Conservation (phyloP, 1,140 invertebrate genomes). For the Drosophila guanche region DNA sequence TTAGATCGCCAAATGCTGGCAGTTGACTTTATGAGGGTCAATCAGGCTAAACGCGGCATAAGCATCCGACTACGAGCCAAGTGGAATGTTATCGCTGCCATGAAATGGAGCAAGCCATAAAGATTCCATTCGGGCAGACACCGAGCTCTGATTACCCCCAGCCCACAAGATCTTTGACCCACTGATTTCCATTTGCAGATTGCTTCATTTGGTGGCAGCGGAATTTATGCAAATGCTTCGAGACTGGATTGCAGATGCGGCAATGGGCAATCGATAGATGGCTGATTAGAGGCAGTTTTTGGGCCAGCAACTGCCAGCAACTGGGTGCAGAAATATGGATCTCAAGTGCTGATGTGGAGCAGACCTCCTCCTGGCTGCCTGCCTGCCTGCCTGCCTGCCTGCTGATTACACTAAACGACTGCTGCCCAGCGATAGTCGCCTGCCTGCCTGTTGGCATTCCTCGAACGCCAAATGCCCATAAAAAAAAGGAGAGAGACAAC, state of each 20-base stretch:
- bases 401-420: constrained; percentile 74
- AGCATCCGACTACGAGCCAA: background rate
- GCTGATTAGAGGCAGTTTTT: too few relatives aligned
- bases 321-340: background rate
- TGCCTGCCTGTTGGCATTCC: constrained; percentile 58
- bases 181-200: constrained; percentile 18
- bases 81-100: constrained; percentile 24
- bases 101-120: constrained; percentile 34
- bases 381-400: constrained; percentile 26
- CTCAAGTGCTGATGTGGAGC: constrained; percentile 35
- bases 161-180: constrained; percentile 30
- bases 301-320: too few relatives aligned
- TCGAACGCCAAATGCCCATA: constrained; percentile 49
- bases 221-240: background rate
- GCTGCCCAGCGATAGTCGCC: constrained; percentile 49
- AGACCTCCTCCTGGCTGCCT: constrained; percentile 12
- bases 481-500: constrained; percentile 36
- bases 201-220: constrained; percentile 16
- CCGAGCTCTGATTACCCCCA: constrained; percentile 22
- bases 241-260: background rate
- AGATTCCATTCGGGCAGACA: constrained; percentile 10
- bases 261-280: too few relatives aligned
- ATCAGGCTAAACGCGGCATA: constrained; percentile 52
- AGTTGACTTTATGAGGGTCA: constrained; percentile 79
- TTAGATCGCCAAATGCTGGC: constrained; percentile 67